Evolutionary conservation across 35 echinoderm and acorn worm species (phyloP).

Genomic region (Apostichopus californicus): DNA sequence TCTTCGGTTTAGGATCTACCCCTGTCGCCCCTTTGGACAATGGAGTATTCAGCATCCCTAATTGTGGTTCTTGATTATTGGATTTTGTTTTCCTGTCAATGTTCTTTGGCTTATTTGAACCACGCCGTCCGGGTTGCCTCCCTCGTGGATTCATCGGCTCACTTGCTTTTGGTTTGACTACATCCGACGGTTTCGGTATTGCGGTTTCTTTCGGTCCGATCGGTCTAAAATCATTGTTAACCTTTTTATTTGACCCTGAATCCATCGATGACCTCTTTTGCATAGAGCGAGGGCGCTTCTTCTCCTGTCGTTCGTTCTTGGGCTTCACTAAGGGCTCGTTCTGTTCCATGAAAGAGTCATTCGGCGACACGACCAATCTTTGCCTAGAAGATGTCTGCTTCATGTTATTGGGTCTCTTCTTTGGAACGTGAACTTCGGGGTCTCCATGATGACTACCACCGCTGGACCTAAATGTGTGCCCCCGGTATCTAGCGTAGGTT

Average conservation of each 20-base stretch:
- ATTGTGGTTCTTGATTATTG: background rate
- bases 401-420: conserved; percentile 48
- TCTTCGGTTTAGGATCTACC: background rate
- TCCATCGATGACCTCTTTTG: conserved; percentile 39
- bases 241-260: conserved; percentile 5
- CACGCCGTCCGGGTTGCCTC: background rate
- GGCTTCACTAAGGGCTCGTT: conserved; percentile 36
- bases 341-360: background rate
- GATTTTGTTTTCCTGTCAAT: conserved; percentile 9
- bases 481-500: conserved; percentile 35
- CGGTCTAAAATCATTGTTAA: conserved; percentile 29
- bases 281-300: conserved; percentile 17
- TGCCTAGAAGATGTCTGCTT: conserved; percentile 44
- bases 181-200: background rate
- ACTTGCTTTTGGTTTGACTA: background rate
- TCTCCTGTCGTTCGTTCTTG: conserved; percentile 15
- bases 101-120: conserved; percentile 42
- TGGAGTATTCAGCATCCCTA: background rate
- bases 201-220: conserved; percentile 28
- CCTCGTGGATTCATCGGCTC: background rate
- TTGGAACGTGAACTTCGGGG: background rate
- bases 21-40: background rate
- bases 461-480: conserved; percentile 41
- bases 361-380: conserved; percentile 19
- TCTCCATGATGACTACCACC: conserved; percentile 37